Evolutionary conservation across 2,797 vertebrate species (phyloP).

Genomic region (Meda fulgida): DNA sequence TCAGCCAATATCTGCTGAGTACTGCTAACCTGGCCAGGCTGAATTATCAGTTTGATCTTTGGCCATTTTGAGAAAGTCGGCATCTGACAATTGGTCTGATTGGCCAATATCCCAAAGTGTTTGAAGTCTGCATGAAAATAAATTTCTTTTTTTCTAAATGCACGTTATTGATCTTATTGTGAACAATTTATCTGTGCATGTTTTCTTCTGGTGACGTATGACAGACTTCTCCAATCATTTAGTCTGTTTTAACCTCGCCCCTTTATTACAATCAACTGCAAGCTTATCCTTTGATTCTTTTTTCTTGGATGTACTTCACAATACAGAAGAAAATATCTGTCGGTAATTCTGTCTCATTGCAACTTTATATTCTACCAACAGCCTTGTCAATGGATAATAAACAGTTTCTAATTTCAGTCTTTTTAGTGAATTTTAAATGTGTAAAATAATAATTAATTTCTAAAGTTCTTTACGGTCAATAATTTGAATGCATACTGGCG

Average conservation of each 20-base stretch:
- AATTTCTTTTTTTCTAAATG: neutral
- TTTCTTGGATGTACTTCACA: neutral
- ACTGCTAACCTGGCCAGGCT: neutral
- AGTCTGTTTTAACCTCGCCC: neutral
- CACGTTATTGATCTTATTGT: neutral
- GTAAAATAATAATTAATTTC: neutral
- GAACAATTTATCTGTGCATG: too few relatives aligned
- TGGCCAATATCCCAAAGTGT: neutral
- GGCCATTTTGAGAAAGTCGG: neutral
- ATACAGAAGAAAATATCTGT: neutral
- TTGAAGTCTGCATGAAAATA: neutral
- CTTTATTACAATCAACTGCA: neutral
- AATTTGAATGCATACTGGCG: neutral
- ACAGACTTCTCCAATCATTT: neutral
- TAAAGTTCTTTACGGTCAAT: neutral
- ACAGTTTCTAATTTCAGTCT: neutral
- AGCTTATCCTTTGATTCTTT: neutral
- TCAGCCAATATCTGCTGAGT: neutral
- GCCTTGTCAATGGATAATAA: neutral
- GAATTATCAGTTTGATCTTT: neutral
- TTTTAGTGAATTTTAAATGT: constrained; percentile 9
- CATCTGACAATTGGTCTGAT: neutral
- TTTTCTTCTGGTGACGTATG: neutral
- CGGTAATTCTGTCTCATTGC: neutral
- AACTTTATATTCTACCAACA: neutral